Base-by-base conservation (phyloP, 2,113 vertebrate genomes). In the Callocephalon fimbriatum region DNA sequence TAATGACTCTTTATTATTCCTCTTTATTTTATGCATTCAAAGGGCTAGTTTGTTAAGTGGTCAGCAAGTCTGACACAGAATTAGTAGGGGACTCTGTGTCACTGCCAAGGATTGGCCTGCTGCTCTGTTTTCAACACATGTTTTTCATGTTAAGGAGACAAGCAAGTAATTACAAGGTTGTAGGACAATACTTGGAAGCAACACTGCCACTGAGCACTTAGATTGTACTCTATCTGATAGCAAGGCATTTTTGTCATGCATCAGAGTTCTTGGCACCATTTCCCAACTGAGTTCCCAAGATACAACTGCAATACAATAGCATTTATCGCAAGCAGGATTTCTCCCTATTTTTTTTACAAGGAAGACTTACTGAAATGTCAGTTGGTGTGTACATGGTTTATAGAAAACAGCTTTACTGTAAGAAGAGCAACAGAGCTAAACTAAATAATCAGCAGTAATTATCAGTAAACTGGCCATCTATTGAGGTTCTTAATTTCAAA, bases 151-250 rank as follows among this genome's bases (percentile, higher is more conserved):
- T 84, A 84, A 80, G 65, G 78, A 86, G 88, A 88, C 17, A 63
- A 86, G 38, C 40, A 86, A 85, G 68, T 48, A 72, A 88, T 25
- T 51, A 81, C 83, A 86, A 77, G 32, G 88, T n/a, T 71, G 47
- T 4, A 48, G 65, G 91, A 97, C 95, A 96, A 95, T 95, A 95
- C 86, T 96, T 95, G 91, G 95, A 97, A 96, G 75, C 90, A 47
- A 53, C 59, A 7, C 15, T 42, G 18, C 40, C 61, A 82, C 50
- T 9, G 37, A 88, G 45, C 56, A 5, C 67, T 88, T 37, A 59
- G 94, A 78, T 91, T 45, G 59, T 32, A 50, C 17, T 50, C 67
- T 71, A 76, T 66, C 88, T 74, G 93, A 88, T 38, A 75, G 68
- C 32, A 61, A 62, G 35, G 47, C 56, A 26, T 63, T 96, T 71